phyloP scores from a whole-genome alignment of 2,888 invertebrate genomes.

The Volucella inanis region DNA sequence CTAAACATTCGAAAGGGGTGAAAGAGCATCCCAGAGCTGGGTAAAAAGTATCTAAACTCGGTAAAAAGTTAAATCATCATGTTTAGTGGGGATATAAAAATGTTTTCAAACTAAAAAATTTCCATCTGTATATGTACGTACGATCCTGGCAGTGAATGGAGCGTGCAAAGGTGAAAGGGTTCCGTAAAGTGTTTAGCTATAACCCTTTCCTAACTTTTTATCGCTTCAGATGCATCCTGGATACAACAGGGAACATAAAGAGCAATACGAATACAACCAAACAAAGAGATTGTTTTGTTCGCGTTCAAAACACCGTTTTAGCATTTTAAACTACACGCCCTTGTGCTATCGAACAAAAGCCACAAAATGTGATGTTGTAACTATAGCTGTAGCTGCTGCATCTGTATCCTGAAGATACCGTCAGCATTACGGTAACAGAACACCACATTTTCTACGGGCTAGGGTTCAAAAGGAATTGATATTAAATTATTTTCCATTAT shows the following conservation, averaged over 20 bases:
- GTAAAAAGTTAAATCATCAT: constrained; percentile 39
- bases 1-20: neutral
- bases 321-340: constrained; percentile 51
- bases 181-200: constrained; percentile 42
- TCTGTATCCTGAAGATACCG: too few relatives aligned
- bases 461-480: constrained; percentile 65
- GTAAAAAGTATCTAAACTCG: constrained; percentile 21
- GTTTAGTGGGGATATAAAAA: constrained; percentile 40
- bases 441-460: constrained; percentile 3
- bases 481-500: constrained; percentile 75
- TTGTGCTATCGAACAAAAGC: constrained; percentile 58
- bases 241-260: constrained; percentile 26
- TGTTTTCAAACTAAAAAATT: constrained; percentile 30
- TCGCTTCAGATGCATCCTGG: constrained; percentile 43
- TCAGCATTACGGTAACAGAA: too few relatives aligned
- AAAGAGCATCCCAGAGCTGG: neutral
- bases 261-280: constrained; percentile 19
- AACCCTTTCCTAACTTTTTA: constrained; percentile 38
- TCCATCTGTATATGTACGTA: neutral
- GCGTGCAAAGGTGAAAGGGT: constrained; percentile 8
- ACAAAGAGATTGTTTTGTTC: constrained; percentile 67
- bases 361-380: constrained; percentile 40
- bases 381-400: constrained; percentile 4
- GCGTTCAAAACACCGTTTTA: constrained; percentile 56
- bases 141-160: constrained; percentile 6